Percentiles rank a stretch among this genome's conserved stretches.
phyloP scores from a whole-genome alignment of 2,888 invertebrate species.

The Tetragonula carbonaria region DNA sequence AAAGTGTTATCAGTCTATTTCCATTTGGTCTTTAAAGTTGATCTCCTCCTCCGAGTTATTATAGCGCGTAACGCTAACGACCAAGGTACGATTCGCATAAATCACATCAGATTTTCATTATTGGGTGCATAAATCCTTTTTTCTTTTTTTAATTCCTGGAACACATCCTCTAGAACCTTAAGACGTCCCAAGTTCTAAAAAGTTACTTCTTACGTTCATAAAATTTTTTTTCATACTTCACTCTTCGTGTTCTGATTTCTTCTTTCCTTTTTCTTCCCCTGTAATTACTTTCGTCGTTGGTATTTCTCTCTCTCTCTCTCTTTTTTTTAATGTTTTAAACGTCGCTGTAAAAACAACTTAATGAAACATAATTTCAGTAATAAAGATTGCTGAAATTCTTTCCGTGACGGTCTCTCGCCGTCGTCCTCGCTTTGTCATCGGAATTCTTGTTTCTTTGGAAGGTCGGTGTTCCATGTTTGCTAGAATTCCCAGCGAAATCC shows the following conservation, averaged over 20 bases:
- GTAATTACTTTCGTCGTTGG: background rate
- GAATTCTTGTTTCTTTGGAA: background rate
- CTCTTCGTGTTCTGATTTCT: background rate
- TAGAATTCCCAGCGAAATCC: background rate
- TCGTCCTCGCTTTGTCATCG: background rate
- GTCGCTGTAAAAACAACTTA: background rate
- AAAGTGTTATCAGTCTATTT: background rate
- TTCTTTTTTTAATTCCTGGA: background rate
- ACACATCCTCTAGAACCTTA: background rate
- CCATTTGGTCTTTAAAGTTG: conserved; percentile 2
- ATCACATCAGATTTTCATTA: background rate
- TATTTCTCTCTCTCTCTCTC: background rate
- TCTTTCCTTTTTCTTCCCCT: background rate
- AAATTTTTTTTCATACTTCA: background rate
- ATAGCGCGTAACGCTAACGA: background rate
- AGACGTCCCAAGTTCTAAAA: background rate
- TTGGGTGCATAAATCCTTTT: background rate
- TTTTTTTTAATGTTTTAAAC: background rate
- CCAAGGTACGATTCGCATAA: background rate
- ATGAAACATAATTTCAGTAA: background rate
- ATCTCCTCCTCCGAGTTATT: background rate
- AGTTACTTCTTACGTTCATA: background rate
- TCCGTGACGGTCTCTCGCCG: background rate
- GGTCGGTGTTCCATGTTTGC: background rate
- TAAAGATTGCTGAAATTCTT: background rate